Evolutionary conservation across 2,797 vertebrate genomes (phyloP).

Genomic region (Acanthiza pusilla): DNA sequence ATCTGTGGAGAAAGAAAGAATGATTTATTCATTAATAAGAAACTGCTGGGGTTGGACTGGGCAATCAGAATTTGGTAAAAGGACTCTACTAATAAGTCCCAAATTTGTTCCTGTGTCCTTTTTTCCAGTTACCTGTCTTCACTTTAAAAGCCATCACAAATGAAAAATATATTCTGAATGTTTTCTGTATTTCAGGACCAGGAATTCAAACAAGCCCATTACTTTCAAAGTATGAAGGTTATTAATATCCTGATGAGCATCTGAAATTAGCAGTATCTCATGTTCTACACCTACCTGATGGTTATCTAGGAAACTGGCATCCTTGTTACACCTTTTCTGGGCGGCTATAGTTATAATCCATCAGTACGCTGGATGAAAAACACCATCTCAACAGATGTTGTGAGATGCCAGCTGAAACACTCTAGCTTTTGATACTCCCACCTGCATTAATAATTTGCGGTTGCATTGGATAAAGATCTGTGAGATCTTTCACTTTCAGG

Average conservation of each 20-base stretch:
- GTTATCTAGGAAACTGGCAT: constrained; percentile 49
- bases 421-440: constrained; percentile 57
- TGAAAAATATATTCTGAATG: background rate
- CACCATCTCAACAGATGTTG: background rate
- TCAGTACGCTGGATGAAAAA: constrained; percentile 38
- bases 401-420: constrained; percentile 46
- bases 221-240: constrained; percentile 12
- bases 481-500: constrained; percentile 52
- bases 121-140: constrained; percentile 15
- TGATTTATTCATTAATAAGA: constrained; percentile 6
- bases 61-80: background rate
- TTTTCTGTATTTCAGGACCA: background rate
- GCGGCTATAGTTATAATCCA: background rate
- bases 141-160: background rate
- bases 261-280: constrained; percentile 52
- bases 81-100: background rate
- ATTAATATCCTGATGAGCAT: constrained; percentile 52
- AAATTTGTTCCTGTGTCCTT: background rate
- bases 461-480: constrained; percentile 45
- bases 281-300: constrained; percentile 49
- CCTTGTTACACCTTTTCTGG: constrained; percentile 18
- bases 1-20: background rate
- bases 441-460: constrained; percentile 51
- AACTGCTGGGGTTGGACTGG: background rate
- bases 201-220: constrained; percentile 18